phyloP scores from a whole-genome alignment of 1,140 invertebrate species.

The Saccostrea echinata region DNA sequence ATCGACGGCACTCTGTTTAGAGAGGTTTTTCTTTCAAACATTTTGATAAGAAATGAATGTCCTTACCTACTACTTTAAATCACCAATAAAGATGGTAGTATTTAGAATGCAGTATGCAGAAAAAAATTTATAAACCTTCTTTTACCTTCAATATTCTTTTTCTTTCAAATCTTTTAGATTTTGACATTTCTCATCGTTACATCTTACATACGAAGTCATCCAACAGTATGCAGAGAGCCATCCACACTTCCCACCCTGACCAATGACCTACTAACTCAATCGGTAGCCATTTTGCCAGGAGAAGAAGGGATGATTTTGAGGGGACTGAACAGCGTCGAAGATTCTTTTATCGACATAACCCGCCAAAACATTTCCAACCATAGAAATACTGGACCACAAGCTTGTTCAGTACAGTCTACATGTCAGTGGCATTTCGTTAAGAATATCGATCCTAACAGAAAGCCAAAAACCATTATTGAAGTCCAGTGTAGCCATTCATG shows the following conservation, averaged over 20 bases:
- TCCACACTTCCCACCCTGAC: not conserved
- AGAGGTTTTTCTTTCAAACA: not conserved
- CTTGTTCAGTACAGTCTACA: slow-evolving; percentile 23
- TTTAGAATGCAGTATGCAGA: no score
- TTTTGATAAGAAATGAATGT: no score
- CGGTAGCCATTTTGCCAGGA: not conserved
- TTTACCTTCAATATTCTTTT: no score
- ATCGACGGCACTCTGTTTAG: no score
- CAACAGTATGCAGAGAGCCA: not conserved
- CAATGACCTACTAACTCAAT: not conserved
- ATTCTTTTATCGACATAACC: not conserved
- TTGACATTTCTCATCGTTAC: not conserved
- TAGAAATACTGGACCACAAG: not conserved
- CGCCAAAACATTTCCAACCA: slow-evolving; percentile 4
- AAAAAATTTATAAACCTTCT: no score
- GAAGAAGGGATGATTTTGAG: not conserved
- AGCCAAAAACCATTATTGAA: slow-evolving; percentile 30
- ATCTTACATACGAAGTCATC: not conserved
- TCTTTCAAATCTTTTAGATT: not conserved
- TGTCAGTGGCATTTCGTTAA: slow-evolving; percentile 40
- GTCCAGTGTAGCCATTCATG: slow-evolving; percentile 39
- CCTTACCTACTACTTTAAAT: no score
- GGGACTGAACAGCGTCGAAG: not conserved
- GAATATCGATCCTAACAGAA: slow-evolving; percentile 44
- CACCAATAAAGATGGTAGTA: no score